Percentiles rank a stretch among this genome's conserved stretches.
phyloP scores from a whole-genome alignment of 2,113 vertebrate species.

The Syngnathus typhle region DNA sequence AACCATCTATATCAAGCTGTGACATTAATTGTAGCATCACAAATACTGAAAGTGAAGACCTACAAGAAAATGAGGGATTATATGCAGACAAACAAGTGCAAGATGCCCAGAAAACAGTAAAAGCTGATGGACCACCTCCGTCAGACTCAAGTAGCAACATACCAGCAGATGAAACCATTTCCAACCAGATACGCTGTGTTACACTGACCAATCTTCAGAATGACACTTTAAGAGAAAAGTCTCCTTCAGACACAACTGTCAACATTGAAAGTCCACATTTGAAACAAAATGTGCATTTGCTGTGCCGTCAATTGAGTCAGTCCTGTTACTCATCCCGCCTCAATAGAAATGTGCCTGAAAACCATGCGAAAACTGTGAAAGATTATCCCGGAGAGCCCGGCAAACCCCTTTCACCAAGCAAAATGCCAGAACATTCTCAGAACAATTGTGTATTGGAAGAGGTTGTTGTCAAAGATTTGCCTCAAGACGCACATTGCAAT shows the following conservation, averaged over 20 bases:
- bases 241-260: conserved; percentile 5
- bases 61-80: conserved; percentile 11
- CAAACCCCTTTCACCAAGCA: background rate
- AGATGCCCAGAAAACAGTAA: background rate
- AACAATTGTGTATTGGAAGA: conserved; percentile 2
- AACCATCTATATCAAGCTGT: background rate
- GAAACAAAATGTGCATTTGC: conserved; percentile 19
- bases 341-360: conserved; percentile 14
- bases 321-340: conserved; percentile 21
- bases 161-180: background rate
- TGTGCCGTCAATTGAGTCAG: conserved; percentile 29
- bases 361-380: background rate
- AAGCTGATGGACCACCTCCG: background rate
- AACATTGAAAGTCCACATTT: conserved; percentile 8
- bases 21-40: background rate
- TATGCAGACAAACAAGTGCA: background rate
- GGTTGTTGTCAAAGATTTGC: background rate
- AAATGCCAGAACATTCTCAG: background rate
- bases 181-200: conserved; percentile 3
- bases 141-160: background rate
- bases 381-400: background rate
- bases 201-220: conserved; percentile 1
- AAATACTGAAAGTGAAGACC: conserved; percentile 2
- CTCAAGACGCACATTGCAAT: background rate
- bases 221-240: background rate